These are phyloP conservation scores for Lepidonotus clava DNA, from an alignment of 2,888 invertebrate species.

Conservation along the genomic window DNA sequence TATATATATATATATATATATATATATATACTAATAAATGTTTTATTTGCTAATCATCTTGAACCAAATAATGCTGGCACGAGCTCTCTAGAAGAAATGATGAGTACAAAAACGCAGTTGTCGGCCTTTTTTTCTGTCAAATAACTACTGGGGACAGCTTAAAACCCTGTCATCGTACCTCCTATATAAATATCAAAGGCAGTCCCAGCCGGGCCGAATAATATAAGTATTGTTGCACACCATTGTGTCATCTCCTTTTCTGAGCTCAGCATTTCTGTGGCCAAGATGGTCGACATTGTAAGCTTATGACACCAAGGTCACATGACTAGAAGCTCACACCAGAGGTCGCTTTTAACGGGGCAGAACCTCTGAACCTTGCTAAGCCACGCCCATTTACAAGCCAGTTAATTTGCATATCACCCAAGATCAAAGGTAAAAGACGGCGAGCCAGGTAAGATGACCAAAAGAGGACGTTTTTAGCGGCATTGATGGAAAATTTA, in stretches of 20 bases:
- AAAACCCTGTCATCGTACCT: too few species aligned
- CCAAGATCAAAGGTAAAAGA: not conserved
- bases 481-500: too few species aligned
- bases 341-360: not conserved
- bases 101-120: too few species aligned
- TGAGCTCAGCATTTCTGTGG: not conserved
- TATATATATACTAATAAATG: too few species aligned
- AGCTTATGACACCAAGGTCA: slow-evolving; percentile 1
- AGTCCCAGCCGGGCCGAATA: not conserved
- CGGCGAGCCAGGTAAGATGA: too few species aligned
- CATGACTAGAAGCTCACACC: not conserved
- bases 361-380: not conserved
- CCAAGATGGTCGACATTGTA: slow-evolving; percentile 4
- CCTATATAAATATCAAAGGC: not conserved
- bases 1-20: too few species aligned
- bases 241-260: not conserved
- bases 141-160: too few species aligned
- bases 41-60: too few species aligned
- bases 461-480: too few species aligned
- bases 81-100: too few species aligned
- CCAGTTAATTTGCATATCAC: slow-evolving; percentile 16
- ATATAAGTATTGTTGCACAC: not conserved
- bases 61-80: too few species aligned
- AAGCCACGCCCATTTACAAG: not conserved
- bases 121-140: too few species aligned